Conservation (phyloP, 2,888 invertebrate species). For the Xylocampa areola region DNA sequence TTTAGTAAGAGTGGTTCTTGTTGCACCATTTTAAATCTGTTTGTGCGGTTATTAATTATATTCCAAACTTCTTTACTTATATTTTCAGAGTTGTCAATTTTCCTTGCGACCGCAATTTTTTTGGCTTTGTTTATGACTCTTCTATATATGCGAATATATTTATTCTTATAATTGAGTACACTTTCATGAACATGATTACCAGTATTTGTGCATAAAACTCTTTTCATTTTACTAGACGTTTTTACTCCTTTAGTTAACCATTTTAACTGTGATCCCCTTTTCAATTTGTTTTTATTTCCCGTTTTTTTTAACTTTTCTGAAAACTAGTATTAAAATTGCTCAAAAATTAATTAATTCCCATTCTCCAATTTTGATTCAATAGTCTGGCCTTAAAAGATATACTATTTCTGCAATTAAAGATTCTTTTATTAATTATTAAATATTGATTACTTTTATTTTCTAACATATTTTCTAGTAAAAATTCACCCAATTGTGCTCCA, state of each 20-base stretch:
- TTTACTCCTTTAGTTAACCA: slow-evolving; percentile 11
- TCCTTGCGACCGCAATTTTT: slow-evolving; percentile 3
- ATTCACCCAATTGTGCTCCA: no score
- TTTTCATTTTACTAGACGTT: slow-evolving; percentile 15
- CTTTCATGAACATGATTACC: not conserved
- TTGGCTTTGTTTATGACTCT: slow-evolving; percentile 6
- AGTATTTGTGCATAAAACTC: slow-evolving; percentile 3
- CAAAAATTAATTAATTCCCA: slow-evolving; percentile 7
- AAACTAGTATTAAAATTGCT: not conserved
- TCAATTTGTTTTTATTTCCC: slow-evolving; percentile 4
- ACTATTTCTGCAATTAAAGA: slow-evolving; percentile 9
- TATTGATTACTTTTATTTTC: slow-evolving; percentile 1
- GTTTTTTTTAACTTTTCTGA: not conserved
- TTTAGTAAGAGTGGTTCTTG: no score
- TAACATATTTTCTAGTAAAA: no score
- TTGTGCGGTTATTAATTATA: slow-evolving; percentile 7
- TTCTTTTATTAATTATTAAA: slow-evolving; percentile 6
- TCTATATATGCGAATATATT: slow-evolving; percentile 11
- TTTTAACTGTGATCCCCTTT: slow-evolving; percentile 4
- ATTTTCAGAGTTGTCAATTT: slow-evolving; percentile 7
- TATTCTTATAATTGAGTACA: slow-evolving; percentile 3
- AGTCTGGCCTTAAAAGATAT: not conserved
- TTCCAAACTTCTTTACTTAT: slow-evolving; percentile 6
- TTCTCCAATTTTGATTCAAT: slow-evolving; percentile 5
- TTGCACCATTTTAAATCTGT: not conserved